Percentiles rank a stretch among this genome's conserved stretches.
Conservation (phyloP, 2,113 vertebrate genomes). For the Zosterops japonicus region DNA sequence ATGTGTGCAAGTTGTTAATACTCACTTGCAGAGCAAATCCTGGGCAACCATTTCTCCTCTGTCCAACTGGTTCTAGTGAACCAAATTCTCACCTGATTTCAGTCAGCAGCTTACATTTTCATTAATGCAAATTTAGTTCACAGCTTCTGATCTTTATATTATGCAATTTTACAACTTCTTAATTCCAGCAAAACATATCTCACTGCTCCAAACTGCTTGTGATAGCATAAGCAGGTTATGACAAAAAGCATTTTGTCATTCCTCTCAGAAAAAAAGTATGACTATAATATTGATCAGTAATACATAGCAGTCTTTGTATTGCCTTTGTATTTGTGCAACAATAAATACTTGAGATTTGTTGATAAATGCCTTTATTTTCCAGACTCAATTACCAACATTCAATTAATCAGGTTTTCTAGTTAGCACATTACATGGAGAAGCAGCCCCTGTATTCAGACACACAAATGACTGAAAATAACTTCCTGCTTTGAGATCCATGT, state of each 20-base stretch:
- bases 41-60: neutral
- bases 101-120: neutral
- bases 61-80: neutral
- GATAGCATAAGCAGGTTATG: neutral
- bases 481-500: slow-evolving; percentile 24
- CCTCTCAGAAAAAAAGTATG: neutral
- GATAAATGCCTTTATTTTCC: neutral
- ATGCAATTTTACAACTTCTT: neutral
- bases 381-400: neutral
- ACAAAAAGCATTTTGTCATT: neutral
- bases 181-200: neutral
- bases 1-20: neutral
- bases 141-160: neutral
- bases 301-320: neutral
- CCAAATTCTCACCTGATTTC: neutral
- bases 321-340: neutral
- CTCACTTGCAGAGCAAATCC: neutral
- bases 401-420: slow-evolving; percentile 20
- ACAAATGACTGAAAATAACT: slow-evolving; percentile 38
- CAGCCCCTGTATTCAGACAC: neutral
- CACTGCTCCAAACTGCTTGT: neutral
- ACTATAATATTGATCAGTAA: neutral
- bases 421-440: neutral
- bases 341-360: neutral
- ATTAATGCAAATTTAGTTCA: neutral